Percentiles rank a stretch among this genome's conserved stretches.
These are phyloP conservation scores for Brachyalestes nurse DNA, from an alignment of 2,797 vertebrate species.

Conservation along the genomic window DNA sequence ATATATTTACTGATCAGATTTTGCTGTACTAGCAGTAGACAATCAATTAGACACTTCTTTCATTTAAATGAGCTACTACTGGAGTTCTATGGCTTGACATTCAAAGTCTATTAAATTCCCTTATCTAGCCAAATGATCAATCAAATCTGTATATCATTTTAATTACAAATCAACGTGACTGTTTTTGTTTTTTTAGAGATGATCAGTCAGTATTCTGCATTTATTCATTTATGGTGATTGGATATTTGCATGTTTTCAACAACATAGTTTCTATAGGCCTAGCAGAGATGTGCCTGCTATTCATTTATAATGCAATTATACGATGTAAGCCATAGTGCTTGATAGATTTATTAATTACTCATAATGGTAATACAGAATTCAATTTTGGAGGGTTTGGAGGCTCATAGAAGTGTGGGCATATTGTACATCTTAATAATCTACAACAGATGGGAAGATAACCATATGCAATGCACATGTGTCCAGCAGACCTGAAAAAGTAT, in stretches of 20 bases:
- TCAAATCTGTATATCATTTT: conserved; percentile 47
- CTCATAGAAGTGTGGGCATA: neutral
- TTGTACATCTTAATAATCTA: neutral
- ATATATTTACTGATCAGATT: conserved; percentile 35
- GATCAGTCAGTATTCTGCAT: conserved; percentile 29
- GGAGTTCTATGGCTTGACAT: conserved; percentile 39
- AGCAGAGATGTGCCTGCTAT: conserved; percentile 6
- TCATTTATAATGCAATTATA: neutral
- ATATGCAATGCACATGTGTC: neutral
- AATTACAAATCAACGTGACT: conserved; percentile 52
- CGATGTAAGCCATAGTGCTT: neutral
- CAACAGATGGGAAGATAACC: neutral
- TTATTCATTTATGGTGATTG: conserved; percentile 9
- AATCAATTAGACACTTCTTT: conserved; percentile 34
- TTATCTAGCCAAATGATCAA: conserved; percentile 57
- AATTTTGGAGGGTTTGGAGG: neutral
- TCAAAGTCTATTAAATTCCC: conserved; percentile 58
- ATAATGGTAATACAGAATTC: neutral
- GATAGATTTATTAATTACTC: neutral
- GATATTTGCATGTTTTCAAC: neutral
- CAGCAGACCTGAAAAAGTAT: neutral
- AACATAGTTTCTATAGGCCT: neutral
- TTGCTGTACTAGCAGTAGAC: conserved; percentile 20
- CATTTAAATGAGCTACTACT: conserved; percentile 26
- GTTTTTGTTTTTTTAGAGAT: conserved; percentile 43